Base-by-base conservation (phyloP, 2,113 vertebrate genomes). In the Perccottus glenii region DNA sequence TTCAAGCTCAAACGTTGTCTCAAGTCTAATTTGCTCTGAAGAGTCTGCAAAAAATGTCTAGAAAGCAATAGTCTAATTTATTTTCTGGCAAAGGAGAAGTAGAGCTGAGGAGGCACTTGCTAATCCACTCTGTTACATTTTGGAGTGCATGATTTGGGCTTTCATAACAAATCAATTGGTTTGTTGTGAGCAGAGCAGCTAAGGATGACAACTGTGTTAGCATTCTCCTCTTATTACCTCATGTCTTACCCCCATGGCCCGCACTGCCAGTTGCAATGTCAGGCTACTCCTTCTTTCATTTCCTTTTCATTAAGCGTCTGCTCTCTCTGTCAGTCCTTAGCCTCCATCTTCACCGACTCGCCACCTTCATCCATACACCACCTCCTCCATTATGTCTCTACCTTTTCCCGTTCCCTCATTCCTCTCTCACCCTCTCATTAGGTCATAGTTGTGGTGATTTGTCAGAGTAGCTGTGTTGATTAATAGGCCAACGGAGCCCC, bases 401-500 rank as follows among this genome's bases (percentile, higher is more conserved):
- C 71, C 80, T 76, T 84, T 72, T 71, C 67, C 81, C 74, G 69
- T 82, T 50, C 62, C 64, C 67, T 80, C 82, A 75, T 68, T 78
- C 80, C 77, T 72, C 76, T 83, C 83, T 87, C 80, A 72, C 65
- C 63, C 78, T 84, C 85, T 90, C 89, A 90, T 92, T 89, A 91
- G 90, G 90, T 91, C 88, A 91, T 84, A 86, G 89, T 90, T 85
- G 88, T 87, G 88, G 89, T 88, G 89, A 90, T 92, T 94, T 96
- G 94, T 96, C 93, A 97, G 94, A 88, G 91, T 85, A 87, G 75
- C 93, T 89, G 87, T 87, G 89, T 92, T 96, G 94, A 95, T 96
- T 94, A 94, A 96, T 96, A 94, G 86, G 90, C 90, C 75, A 82
- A 77, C 84, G 85, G 88, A 94, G 90, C 88, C 94, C 92, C 90